A percentile compares a stretch with the other conserved stretches of the same genome.
These are phyloP conservation scores for Tetranychus truncatus DNA, from an alignment of 2,888 invertebrate species.

Conservation along the genomic window DNA sequence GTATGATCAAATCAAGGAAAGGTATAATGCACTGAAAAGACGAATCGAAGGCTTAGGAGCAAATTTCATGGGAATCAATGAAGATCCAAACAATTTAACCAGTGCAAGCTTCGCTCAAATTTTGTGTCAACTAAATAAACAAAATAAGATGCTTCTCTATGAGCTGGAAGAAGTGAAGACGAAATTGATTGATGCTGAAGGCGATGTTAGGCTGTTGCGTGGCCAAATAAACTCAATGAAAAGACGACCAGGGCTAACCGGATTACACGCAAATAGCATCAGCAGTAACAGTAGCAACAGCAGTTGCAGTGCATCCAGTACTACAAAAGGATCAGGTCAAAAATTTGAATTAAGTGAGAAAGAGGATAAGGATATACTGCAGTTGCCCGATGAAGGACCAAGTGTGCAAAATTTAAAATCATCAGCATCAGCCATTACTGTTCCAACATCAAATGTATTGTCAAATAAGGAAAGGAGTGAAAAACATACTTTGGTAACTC, in stretches of 20 bases:
- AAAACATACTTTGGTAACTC: neutral
- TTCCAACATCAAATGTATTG: neutral
- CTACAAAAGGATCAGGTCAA: neutral
- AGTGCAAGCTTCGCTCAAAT: conserved; percentile 23
- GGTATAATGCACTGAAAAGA: conserved; percentile 33
- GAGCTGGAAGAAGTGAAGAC: conserved; percentile 51
- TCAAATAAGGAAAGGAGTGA: neutral
- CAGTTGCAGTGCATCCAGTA: neutral
- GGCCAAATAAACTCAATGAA: conserved; percentile 17
- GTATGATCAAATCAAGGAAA: conserved; percentile 52
- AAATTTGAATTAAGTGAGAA: neutral
- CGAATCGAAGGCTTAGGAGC: conserved; percentile 30
- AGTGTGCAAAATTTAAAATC: no score
- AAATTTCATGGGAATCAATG: conserved; percentile 8
- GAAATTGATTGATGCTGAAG: conserved; percentile 41
- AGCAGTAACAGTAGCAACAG: no score
- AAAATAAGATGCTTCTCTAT: conserved; percentile 40
- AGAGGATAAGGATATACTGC: neutral
- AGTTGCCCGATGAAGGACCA: no score
- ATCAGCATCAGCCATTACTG: neutral
- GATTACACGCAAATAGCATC: neutral
- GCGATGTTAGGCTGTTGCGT: conserved; percentile 19
- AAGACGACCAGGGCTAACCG: neutral
- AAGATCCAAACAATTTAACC: neutral
- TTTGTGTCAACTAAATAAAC: conserved; percentile 37